Conservation (phyloP, 2,113 vertebrate genomes). For the Pangasianodon hypophthalmus region DNA sequence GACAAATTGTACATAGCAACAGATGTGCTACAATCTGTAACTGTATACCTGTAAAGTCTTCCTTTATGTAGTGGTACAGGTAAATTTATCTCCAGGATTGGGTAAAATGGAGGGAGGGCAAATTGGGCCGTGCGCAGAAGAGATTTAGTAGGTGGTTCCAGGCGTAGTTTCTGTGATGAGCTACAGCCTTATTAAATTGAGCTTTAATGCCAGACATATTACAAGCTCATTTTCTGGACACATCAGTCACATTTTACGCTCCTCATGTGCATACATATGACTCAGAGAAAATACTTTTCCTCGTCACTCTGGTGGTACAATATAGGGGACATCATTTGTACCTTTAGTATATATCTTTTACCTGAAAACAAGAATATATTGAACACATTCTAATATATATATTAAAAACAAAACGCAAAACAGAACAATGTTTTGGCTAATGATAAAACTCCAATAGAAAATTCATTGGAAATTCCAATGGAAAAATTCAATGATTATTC, state of each 20-base stretch:
- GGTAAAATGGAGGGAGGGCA: background rate
- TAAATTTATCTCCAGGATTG: background rate
- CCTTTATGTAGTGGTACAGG: background rate
- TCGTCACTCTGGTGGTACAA: background rate
- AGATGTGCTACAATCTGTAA: background rate
- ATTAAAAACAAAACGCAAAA: too few relatives aligned
- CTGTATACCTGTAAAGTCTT: background rate
- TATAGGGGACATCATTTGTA: background rate
- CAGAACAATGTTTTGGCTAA: too few relatives aligned
- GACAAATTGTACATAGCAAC: background rate
- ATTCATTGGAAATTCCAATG: too few relatives aligned
- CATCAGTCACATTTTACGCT: background rate
- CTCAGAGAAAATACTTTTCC: background rate
- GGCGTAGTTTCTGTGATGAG: background rate
- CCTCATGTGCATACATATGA: background rate
- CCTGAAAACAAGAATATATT: background rate
- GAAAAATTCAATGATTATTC: too few relatives aligned
- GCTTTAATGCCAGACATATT: background rate
- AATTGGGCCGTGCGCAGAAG: background rate
- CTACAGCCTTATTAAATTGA: slow-evolving; percentile 13
- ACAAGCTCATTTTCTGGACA: slow-evolving; percentile 10
- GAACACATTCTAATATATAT: too few relatives aligned
- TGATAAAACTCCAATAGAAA: too few relatives aligned
- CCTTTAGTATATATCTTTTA: background rate
- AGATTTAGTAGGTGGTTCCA: background rate